A percentile compares a stretch with the other conserved stretches of the same genome.
Conservation (phyloP, 92 coral and sea anemone species). For the Blastomussa wellsi region DNA sequence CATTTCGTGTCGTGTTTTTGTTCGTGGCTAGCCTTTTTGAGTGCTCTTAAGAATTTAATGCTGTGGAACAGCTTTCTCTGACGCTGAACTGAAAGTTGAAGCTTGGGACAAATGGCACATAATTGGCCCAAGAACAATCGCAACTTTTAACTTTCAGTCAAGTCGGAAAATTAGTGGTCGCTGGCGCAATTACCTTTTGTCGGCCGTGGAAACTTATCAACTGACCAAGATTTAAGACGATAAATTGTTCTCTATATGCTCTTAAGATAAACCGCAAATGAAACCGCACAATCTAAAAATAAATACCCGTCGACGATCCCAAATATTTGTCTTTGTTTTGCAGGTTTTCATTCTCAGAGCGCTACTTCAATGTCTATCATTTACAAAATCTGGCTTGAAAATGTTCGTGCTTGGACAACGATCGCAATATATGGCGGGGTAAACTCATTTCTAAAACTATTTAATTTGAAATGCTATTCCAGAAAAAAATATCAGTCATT, state of each 20-base stretch:
- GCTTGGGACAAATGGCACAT: not conserved
- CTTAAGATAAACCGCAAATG: not conserved
- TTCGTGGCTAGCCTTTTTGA: not conserved
- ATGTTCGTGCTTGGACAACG: not conserved
- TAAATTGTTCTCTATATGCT: not conserved
- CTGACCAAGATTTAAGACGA: not conserved
- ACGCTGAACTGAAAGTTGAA: not conserved
- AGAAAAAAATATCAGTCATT: too few relatives aligned
- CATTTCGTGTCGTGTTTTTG: conserved; percentile 12
- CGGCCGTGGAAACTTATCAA: not conserved
- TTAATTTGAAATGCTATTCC: too few relatives aligned
- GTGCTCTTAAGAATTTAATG: not conserved
- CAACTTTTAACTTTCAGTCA: not conserved
- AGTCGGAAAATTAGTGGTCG: not conserved
- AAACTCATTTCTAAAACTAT: not conserved
- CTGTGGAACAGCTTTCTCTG: not conserved
- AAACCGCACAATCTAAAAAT: not conserved
- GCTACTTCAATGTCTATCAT: not conserved
- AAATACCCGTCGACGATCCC: not conserved
- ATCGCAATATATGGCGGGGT: too few relatives aligned
- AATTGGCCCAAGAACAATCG: not conserved
- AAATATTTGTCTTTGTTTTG: not conserved
- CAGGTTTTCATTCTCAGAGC: not conserved
- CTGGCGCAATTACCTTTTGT: not conserved
- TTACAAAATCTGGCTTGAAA: not conserved